Percentiles rank a stretch among this genome's conserved stretches.
These are phyloP conservation scores for Plotosus lineatus DNA, from an alignment of 2,113 vertebrate genomes.

Conservation along the genomic window DNA sequence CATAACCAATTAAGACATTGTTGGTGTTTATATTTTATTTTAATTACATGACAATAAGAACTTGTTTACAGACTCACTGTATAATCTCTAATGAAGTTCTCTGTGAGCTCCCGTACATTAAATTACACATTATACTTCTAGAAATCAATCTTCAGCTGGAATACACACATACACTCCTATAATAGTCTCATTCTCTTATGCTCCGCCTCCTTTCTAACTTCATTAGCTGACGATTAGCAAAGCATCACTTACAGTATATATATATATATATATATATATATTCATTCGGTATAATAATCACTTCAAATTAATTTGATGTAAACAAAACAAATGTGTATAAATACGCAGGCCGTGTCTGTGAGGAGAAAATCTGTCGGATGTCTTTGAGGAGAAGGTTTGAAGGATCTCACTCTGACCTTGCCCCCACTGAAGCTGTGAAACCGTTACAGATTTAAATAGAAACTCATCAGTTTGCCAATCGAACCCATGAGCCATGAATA, in stretches of 20 bases:
- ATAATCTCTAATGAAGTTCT: not conserved
- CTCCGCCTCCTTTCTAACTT: not conserved
- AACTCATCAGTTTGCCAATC: slow-evolving; percentile 36
- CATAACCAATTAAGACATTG: too few relatives aligned
- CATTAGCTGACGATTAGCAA: not conserved
- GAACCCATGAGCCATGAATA: slow-evolving; percentile 47
- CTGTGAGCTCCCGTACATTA: not conserved
- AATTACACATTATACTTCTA: not conserved
- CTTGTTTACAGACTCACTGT: not conserved
- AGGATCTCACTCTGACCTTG: not conserved
- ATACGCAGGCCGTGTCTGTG: too few relatives aligned
- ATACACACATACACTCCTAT: not conserved
- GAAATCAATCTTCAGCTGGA: not conserved
- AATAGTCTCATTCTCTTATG: not conserved
- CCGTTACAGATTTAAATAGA: slow-evolving; percentile 49
- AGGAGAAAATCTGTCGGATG: not conserved
- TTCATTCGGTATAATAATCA: too few relatives aligned
- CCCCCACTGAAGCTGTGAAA: slow-evolving; percentile 44
- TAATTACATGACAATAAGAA: not conserved
- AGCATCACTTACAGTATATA: not conserved
- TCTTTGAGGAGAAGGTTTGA: not conserved
- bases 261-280: too few relatives aligned
- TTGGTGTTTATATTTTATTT: not conserved
- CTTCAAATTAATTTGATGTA: too few relatives aligned
- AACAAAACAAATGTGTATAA: too few relatives aligned